Percentiles rank a stretch among this genome's conserved stretches.
Evolutionary conservation across 2,888 invertebrate species (phyloP).

Genomic region (Phortica magna): DNA sequence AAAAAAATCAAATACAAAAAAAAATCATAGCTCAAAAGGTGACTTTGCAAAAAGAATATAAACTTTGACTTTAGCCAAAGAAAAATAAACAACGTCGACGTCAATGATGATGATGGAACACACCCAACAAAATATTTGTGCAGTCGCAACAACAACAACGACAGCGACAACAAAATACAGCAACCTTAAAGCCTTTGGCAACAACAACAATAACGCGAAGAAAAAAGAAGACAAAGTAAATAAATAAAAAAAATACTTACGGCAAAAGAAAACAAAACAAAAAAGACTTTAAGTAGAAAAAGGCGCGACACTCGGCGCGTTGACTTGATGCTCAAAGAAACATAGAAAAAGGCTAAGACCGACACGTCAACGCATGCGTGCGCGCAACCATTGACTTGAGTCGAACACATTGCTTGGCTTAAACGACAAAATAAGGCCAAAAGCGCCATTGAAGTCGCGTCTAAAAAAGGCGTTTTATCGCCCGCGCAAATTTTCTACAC

Average conservation of each 20-base stretch:
- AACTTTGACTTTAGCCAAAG: constrained; percentile 28
- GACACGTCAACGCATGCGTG: constrained; percentile 3
- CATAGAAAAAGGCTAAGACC: not conserved
- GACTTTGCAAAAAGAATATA: not conserved
- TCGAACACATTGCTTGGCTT: not conserved
- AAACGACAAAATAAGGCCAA: constrained; percentile 19
- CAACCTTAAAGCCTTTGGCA: too few species aligned
- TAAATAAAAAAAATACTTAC: not conserved
- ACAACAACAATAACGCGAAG: not conserved
- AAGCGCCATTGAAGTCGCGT: not conserved
- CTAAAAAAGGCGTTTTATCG: constrained; percentile 27
- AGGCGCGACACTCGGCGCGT: constrained; percentile 10
- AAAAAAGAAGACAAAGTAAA: not conserved
- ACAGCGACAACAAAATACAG: not conserved
- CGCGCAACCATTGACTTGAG: not conserved
- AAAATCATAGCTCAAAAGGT: not conserved
- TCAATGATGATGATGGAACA: not conserved
- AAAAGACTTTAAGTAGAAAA: not conserved
- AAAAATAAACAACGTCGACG: not conserved
- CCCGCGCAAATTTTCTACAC: constrained; percentile 18
- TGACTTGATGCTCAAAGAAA: not conserved
- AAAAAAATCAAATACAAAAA: not conserved
- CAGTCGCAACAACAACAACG: not conserved
- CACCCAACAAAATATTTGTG: not conserved
- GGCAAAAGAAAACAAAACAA: not conserved